phyloP scores from a whole-genome alignment of 2,113 vertebrate species.

The Acrocephalus kingi region DNA sequence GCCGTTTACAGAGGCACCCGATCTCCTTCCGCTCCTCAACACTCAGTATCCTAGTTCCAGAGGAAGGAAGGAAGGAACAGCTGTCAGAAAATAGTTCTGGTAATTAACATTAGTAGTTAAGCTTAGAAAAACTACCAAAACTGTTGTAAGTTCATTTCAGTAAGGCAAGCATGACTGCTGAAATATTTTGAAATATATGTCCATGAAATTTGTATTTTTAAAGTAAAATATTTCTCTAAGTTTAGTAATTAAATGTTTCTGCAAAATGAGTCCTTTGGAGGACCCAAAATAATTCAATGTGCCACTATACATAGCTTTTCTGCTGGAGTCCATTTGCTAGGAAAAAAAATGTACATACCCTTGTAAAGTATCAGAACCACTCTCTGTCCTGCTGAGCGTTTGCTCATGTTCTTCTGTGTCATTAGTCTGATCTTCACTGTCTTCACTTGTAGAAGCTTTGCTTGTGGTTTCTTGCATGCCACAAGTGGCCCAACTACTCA shows the following conservation, averaged over 20 bases:
- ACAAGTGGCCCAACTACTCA: slow-evolving; percentile 98
- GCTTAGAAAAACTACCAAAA: not conserved
- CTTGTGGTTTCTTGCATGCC: slow-evolving; percentile 72
- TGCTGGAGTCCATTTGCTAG: not conserved
- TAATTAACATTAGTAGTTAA: not conserved
- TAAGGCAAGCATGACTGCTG: not conserved
- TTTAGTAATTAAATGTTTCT: not conserved
- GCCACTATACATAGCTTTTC: not conserved
- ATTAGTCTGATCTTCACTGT: not conserved
- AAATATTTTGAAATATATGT: not conserved
- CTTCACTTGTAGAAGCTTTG: not conserved
- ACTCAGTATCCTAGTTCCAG: slow-evolving; percentile 74
- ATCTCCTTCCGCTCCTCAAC: slow-evolving; percentile 81
- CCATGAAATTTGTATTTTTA: not conserved
- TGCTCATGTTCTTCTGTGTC: slow-evolving; percentile 74
- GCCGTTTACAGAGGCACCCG: slow-evolving; percentile 86
- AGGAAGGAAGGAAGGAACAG: not conserved
- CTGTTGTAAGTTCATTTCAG: not conserved
- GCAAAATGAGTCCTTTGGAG: not conserved
- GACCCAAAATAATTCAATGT: not conserved
- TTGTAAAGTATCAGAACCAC: slow-evolving; percentile 42
- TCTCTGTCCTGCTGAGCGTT: slow-evolving; percentile 19
- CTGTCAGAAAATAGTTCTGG: not conserved
- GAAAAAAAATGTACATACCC: slow-evolving; percentile 66
- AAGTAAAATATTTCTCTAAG: not conserved